Conservation (phyloP, 2,888 invertebrate species). For the Latrodectus elegans region DNA sequence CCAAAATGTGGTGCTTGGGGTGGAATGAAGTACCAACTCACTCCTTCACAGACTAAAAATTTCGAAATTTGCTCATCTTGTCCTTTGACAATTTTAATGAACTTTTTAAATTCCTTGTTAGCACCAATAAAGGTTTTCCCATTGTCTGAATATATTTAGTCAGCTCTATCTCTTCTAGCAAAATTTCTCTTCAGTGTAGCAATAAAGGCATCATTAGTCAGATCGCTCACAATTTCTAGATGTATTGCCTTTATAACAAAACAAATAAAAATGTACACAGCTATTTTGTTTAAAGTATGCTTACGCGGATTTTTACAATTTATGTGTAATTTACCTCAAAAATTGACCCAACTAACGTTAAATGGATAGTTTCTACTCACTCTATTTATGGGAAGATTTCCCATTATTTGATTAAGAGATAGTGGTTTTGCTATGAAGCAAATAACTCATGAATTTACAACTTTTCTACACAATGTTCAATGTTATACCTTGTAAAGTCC, state of each 20-base stretch:
- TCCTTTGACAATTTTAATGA: background rate
- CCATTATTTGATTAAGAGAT: slow-evolving; percentile 21
- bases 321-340: slow-evolving; percentile 36
- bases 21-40: slow-evolving; percentile 70
- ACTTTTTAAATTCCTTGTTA: slow-evolving; percentile 35
- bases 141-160: too few relatives aligned
- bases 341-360: slow-evolving; percentile 21
- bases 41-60: slow-evolving; percentile 47
- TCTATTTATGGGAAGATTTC: slow-evolving; percentile 20
- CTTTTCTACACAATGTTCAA: background rate
- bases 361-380: slow-evolving; percentile 23
- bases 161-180: too few relatives aligned
- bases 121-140: slow-evolving; percentile 70
- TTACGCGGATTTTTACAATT: slow-evolving; percentile 17
- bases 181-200: slow-evolving; percentile 62
- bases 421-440: slow-evolving; percentile 30
- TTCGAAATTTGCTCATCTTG: background rate
- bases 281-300: slow-evolving; percentile 34
- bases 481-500: slow-evolving; percentile 19
- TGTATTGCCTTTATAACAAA: slow-evolving; percentile 58
- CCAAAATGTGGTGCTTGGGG: slow-evolving; percentile 69
- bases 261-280: slow-evolving; percentile 63
- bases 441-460: slow-evolving; percentile 21
- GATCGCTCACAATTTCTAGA: slow-evolving; percentile 64
- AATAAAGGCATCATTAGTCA: slow-evolving; percentile 68